Conservation (phyloP, 2,888 invertebrate species). For the Trypoxylon attenuatum region DNA sequence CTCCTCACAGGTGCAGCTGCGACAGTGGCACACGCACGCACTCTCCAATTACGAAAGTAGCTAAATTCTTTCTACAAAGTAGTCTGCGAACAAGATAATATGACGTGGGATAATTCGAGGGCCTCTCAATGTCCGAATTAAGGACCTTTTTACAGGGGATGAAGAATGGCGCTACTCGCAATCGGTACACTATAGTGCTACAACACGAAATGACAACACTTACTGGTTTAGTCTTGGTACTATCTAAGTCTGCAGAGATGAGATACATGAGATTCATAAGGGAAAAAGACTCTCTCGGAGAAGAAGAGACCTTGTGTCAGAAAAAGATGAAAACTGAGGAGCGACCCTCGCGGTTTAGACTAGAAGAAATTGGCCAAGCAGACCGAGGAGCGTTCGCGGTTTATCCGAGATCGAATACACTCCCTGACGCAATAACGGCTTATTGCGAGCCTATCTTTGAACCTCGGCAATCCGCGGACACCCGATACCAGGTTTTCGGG, state of each 20-base stretch:
- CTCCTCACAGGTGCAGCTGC: neutral
- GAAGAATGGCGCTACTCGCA: too few relatives aligned
- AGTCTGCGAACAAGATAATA: too few relatives aligned
- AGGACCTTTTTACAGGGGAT: too few relatives aligned
- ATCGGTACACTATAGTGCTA: too few relatives aligned
- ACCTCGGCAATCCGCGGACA: conserved; percentile 26
- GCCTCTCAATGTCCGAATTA: too few relatives aligned
- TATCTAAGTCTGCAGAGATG: too few relatives aligned
- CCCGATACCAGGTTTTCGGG: conserved; percentile 47
- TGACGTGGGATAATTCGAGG: too few relatives aligned
- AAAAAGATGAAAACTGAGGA: neutral
- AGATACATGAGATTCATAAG: too few relatives aligned
- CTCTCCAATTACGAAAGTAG: neutral
- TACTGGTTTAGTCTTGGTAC: too few relatives aligned
- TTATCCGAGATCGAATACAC: neutral
- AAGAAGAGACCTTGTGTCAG: neutral
- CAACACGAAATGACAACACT: too few relatives aligned
- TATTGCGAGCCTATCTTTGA: conserved; percentile 14
- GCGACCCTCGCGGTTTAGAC: neutral
- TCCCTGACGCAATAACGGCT: conserved; percentile 41
- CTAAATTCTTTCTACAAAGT: too few relatives aligned
- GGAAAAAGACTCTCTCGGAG: neutral
- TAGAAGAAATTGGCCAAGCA: neutral
- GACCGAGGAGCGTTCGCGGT: neutral
- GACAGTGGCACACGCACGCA: neutral